Base-by-base conservation (phyloP, 2,888 invertebrate species). In the Poecilobothrus nobilitatus region DNA sequence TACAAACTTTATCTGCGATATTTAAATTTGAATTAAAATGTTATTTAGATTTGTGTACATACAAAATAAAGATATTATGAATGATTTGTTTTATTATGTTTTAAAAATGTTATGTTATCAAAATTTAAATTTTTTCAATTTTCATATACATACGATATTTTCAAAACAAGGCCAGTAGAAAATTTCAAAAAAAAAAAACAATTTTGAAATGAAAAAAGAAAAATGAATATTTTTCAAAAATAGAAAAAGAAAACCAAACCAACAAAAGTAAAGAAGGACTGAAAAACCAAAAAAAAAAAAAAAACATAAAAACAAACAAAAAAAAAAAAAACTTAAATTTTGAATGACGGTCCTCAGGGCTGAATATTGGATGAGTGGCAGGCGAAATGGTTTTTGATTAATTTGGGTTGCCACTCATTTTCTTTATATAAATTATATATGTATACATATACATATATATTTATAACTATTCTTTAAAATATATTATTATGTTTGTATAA, bases 351-450 rank as follows among this genome's bases (percentile, higher is more conserved):
- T 63, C 63, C 63, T 63, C 27, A 27, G 63, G 63, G 63, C 27
- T 27, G 63, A 63, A 63, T 27, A 2, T 72, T 74, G 72, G 73
- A 74, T 74, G 73, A 74, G 73, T 74, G 73, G 74, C 73, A 74
- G 73, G 72, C 74, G 74, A 74, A 74, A 73, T 74, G 73, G 73
- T 73, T 73, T 74, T 74, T 74, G 74, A 74, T 74, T 74, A 74
- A 74, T 74, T 74, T 72, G 33, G 65, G 22, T 63, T 22, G 10
- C 22, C 9, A 63, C 20, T 22, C 22, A 63, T 63, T n/a, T 63
- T 63, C 22, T 18, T 8, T 63, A 63, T 27, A 27, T 27, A 27
- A 27, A 27, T 5, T 27, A 27, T 27, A 27, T 27, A 27, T 27
- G 5, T 27, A 27, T 27, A 27, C 5, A 27, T 27, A 27, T 27